Evolutionary conservation across 2,797 vertebrate genomes (phyloP), one percentile per base, ranked within the genome.

Genomic region (Myotis myotis): DNA sequence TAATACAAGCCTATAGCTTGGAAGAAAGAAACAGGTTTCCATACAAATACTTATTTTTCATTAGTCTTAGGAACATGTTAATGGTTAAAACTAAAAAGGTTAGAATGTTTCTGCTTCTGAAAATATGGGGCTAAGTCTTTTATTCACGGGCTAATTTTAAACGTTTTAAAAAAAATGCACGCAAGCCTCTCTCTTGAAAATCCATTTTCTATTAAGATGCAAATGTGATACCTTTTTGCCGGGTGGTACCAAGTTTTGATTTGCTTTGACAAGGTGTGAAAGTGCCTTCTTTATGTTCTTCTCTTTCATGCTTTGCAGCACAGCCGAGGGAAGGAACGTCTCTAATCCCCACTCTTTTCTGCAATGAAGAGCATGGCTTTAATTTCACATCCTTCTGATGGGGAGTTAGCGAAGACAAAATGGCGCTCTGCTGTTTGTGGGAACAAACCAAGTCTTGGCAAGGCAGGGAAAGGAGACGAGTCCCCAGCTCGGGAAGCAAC

Each of bases 211-310:
- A 97, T 98, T 98, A 98, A 98, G 95, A 98, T 98, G 97, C 97
- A 98, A 98, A 98, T 98, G 68, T n/a, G 97, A 92, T 99, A 99
- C 99, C 99, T 99, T 99, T 98, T 99, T 99, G 98, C 99, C 99
- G 88, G 99, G 99, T 94, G 99, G 99, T 98, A 99, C 99, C 97
- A 99, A 98, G 98, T 99, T 99, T 98, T 99, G 99, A 99, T 99
- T 99, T 96, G 99, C 99, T 99, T 99, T 99, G 98, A 99, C 99
- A 98, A 99, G 99, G 98, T 99, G 99, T 92, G 99, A 99, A 96
- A 99, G 99, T 89, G 99, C 99, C 98, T 99, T 99, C 98, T 99
- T 99, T 98, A 99, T 99, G 98, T 99, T 99, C 98, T 99, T 99
- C 98, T 99, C 99, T 98, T 99, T 99, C 99, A 99, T 99, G 98